phyloP scores from a whole-genome alignment of 2,113 vertebrate genomes.

The Macquaria ambigua region DNA sequence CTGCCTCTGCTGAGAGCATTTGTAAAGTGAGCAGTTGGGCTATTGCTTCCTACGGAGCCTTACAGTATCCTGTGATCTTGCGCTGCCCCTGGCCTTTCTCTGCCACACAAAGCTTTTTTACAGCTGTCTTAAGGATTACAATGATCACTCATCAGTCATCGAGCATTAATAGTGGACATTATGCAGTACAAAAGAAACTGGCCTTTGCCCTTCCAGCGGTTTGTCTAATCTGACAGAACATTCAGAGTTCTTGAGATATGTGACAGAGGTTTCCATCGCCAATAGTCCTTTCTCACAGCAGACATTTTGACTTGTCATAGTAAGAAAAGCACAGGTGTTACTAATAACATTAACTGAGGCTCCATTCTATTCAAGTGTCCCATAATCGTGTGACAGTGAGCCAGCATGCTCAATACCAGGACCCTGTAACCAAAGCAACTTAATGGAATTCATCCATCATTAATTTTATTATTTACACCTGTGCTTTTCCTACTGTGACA shows the following conservation, averaged over 20 bases:
- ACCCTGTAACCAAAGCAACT: neutral
- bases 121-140: constrained; percentile 67
- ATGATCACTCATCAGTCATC: constrained; percentile 51
- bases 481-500: neutral
- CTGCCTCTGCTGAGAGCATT: constrained; percentile 80
- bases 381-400: neutral
- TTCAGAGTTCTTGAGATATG: neutral
- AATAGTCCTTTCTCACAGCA: neutral
- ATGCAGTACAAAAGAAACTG: constrained; percentile 27
- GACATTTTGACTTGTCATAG: constrained; percentile 10
- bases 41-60: constrained; percentile 71
- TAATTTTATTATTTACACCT: neutral
- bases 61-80: constrained; percentile 70
- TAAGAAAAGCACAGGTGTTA: neutral
- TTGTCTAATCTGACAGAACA: constrained; percentile 10
- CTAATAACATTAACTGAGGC: neutral
- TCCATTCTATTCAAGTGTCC: neutral
- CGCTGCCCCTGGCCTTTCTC: constrained; percentile 69
- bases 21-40: constrained; percentile 83
- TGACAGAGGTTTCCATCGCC: neutral
- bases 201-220: constrained; percentile 6
- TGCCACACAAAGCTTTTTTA: constrained; percentile 59
- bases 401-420: neutral
- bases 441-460: neutral
- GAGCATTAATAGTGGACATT: constrained; percentile 47